These are phyloP conservation scores for Zophobas atratus DNA, from an alignment of 1,140 invertebrate genomes.

Conservation along the genomic window DNA sequence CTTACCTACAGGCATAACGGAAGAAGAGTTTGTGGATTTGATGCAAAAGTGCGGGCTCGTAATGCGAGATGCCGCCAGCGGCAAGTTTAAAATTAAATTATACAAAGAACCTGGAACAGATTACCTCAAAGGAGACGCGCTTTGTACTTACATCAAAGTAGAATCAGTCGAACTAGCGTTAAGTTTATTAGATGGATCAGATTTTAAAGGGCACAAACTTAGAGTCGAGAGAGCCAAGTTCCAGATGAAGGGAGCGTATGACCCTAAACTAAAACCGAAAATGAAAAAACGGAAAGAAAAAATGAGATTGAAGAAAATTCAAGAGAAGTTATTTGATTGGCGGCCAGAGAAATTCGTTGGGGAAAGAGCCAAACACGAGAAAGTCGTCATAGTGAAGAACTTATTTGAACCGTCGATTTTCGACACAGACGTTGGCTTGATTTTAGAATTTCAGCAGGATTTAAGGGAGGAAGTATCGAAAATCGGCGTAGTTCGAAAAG, in stretches of 20 bases:
- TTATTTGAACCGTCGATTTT: constrained; percentile 94
- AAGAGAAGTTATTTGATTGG: constrained; percentile 98
- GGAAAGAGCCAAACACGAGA: constrained; percentile 89
- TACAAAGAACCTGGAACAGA: constrained; percentile 90
- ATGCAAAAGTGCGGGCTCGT: constrained; percentile 98
- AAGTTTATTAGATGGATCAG: constrained; percentile 92
- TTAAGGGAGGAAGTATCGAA: constrained; percentile 91
- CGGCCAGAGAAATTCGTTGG: constrained; percentile 91
- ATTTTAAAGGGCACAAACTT: constrained; percentile 84
- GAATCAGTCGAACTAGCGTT: constrained; percentile 96
- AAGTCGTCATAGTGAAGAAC: constrained; percentile 94
- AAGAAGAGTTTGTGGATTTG: constrained; percentile 91
- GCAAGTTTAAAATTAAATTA: constrained; percentile 95
- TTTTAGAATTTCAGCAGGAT: constrained; percentile 94
- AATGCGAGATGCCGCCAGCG: constrained; percentile 86
- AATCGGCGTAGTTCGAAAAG: constrained; percentile 94
- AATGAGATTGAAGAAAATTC: constrained; percentile 92
- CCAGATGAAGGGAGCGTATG: constrained; percentile 94
- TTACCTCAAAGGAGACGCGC: constrained; percentile 94
- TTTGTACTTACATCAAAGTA: constrained; percentile 97
- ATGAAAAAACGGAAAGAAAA: constrained; percentile 92
- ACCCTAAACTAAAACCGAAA: constrained; percentile 94
- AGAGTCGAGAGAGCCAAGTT: constrained; percentile 96
- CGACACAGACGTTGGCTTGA: constrained; percentile 88
- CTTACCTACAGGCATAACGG: constrained; percentile 90